Evolutionary conservation across 1,140 invertebrate species (phyloP).

Genomic region (Augochlora pura): DNA sequence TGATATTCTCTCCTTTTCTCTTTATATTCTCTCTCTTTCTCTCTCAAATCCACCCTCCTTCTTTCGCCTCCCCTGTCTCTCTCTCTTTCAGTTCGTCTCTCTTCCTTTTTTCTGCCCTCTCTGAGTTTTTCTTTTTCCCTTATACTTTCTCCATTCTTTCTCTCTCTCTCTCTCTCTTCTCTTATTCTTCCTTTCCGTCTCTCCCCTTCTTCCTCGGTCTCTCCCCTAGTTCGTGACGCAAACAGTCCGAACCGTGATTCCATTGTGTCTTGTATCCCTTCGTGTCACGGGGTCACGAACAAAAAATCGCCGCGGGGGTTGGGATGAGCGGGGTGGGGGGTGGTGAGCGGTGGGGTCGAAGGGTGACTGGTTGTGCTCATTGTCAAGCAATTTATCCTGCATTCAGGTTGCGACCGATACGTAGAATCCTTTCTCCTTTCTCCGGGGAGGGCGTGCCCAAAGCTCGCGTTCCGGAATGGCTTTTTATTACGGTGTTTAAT

Average conservation of each 20-base stretch:
- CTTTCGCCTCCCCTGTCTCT: no score
- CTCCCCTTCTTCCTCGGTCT: not conserved
- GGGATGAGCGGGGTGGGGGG: no score
- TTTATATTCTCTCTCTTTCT: no score
- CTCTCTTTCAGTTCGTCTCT: no score
- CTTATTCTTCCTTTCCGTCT: not conserved
- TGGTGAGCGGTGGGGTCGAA: not conserved
- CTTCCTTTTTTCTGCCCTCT: no score
- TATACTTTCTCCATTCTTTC: no score
- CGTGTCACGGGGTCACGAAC: slow-evolving; percentile 28
- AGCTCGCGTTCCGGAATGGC: not conserved
- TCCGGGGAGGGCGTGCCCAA: slow-evolving; percentile 11
- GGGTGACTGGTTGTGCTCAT: slow-evolving; percentile 40
- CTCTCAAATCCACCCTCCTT: no score
- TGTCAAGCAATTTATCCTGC: slow-evolving; percentile 64
- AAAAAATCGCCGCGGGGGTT: slow-evolving; percentile 17
- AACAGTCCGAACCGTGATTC: slow-evolving; percentile 32
- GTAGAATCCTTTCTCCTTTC: slow-evolving; percentile 27
- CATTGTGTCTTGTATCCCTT: slow-evolving; percentile 43
- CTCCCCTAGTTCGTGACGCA: slow-evolving; percentile 35
- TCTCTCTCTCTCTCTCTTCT: no score
- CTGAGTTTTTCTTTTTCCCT: no score
- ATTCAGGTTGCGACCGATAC: slow-evolving; percentile 54
- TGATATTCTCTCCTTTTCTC: no score
- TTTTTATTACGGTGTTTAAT: slow-evolving; percentile 48